phyloP scores from a whole-genome alignment of 2,113 vertebrate species.

The Coturnix japonica region DNA sequence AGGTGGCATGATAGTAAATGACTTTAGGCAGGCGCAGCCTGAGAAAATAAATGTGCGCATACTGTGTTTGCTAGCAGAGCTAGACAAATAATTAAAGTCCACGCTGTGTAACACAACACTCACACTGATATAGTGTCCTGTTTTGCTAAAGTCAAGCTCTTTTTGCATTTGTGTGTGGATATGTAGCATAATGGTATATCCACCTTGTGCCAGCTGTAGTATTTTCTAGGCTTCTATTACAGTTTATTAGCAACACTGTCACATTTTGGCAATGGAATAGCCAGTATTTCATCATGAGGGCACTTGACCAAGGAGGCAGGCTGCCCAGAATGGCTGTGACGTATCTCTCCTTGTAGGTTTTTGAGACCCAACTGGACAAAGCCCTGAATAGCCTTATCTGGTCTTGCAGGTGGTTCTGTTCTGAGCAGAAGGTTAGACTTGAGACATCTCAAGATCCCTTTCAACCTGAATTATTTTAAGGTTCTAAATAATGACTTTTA shows the following conservation, averaged over 20 bases:
- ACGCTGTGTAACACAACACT: background rate
- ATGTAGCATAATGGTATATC: background rate
- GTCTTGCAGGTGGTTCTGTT: background rate
- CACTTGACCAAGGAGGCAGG: background rate
- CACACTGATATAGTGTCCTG: background rate
- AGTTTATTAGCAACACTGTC: background rate
- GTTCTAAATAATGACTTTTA: background rate
- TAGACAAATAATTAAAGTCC: background rate
- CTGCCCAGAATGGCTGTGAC: background rate
- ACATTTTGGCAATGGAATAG: background rate
- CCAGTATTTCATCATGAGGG: background rate
- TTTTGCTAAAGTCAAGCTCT: background rate
- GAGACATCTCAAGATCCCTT: background rate
- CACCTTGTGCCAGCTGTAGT: background rate
- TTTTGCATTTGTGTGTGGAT: background rate
- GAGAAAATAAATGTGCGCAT: background rate
- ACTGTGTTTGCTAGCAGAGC: background rate
- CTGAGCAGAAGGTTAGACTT: background rate
- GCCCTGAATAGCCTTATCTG: background rate
- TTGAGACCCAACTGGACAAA: background rate
- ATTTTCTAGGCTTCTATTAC: background rate
- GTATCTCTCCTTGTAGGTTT: background rate
- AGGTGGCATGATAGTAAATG: background rate
- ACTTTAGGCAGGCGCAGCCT: background rate
- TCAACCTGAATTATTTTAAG: background rate